These are phyloP conservation scores for Apamea crenata DNA, from an alignment of 2,888 invertebrate genomes.

Conservation along the genomic window DNA sequence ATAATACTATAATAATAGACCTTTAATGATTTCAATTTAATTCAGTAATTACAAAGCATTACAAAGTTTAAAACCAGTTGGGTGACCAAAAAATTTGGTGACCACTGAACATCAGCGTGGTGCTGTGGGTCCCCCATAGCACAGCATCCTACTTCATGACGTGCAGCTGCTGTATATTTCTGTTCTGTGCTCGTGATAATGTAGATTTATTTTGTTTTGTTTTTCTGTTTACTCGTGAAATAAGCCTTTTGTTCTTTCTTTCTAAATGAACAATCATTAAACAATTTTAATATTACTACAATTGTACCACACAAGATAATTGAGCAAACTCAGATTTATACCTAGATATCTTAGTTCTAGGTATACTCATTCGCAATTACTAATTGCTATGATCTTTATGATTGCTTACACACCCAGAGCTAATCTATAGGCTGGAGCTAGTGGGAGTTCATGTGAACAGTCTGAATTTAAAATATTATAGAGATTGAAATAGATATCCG, in stretches of 20 bases:
- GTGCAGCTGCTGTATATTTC: too few relatives aligned
- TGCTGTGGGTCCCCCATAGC: too few relatives aligned
- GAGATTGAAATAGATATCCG: background rate
- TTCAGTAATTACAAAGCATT: constrained; percentile 3
- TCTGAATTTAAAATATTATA: background rate
- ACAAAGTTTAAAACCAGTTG: background rate
- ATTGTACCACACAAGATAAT: background rate
- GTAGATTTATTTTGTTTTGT: too few relatives aligned
- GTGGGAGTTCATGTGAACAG: background rate
- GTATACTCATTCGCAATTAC: background rate
- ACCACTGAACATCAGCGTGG: too few relatives aligned
- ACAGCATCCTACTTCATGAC: too few relatives aligned
- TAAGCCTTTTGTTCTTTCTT: too few relatives aligned
- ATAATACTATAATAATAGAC: background rate
- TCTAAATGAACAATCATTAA: background rate
- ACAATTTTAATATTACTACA: constrained; percentile 1
- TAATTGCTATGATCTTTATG: constrained; percentile 47
- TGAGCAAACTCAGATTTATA: constrained; percentile 7
- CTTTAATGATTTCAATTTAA: background rate
- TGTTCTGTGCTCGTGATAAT: too few relatives aligned
- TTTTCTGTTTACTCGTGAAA: too few relatives aligned
- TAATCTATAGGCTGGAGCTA: constrained; percentile 10
- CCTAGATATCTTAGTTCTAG: background rate
- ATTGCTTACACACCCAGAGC: constrained; percentile 10
- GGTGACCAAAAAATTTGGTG: too few relatives aligned